Base-by-base conservation (phyloP, 2,797 vertebrate species). In the Tapera naevia region DNA sequence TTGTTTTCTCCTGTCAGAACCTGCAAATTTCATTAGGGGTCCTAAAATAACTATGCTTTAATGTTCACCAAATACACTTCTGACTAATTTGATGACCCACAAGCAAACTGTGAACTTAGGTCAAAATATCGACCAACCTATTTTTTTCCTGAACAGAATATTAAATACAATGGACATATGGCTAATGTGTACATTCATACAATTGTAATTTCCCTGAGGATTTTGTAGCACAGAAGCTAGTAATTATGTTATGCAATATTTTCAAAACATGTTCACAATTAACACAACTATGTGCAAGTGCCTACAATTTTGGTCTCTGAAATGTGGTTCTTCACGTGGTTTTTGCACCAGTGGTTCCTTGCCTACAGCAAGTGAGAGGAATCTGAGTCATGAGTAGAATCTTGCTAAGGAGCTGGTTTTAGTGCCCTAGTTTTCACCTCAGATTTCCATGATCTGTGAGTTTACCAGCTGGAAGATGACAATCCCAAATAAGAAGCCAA, bases 341-440 rank as follows among this genome's bases (percentile, higher is more conserved):
- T 80, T 83, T 82, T 10, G 3, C 67, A 48, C 60, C 58, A 25
- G 21, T 3, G 27, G 27, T 56, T 80, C 45, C 82, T 76, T 0
- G 1, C 84, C 54, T 1, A 1, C 0, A 0, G 76, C 0, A 0
- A 81, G 33, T 72, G 78, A 89, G 80, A 88, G 32, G 54, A 76
- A 85, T 84, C 76, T 57, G 62, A 96, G 46, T 56, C 80, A 91
- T 0, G 14, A 78, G 54, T 91, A 32, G 85, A 94, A 93, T 91
- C 89, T 62, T 88, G 58, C 61, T 86, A 76, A 43, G 69, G 46
- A 86, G 23, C 66, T 70, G 35, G 8, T 86, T 61, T 84, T 80
- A n/a, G 25, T 75, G 62, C 62, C 83, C 76, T 90, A n/a, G 19
- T 83, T 86, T 91, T 93, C 91, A 92, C 82, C 89, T 62, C 45